phyloP scores from a whole-genome alignment of 2,113 vertebrate species.

The Gasterosteus aculeatus region DNA sequence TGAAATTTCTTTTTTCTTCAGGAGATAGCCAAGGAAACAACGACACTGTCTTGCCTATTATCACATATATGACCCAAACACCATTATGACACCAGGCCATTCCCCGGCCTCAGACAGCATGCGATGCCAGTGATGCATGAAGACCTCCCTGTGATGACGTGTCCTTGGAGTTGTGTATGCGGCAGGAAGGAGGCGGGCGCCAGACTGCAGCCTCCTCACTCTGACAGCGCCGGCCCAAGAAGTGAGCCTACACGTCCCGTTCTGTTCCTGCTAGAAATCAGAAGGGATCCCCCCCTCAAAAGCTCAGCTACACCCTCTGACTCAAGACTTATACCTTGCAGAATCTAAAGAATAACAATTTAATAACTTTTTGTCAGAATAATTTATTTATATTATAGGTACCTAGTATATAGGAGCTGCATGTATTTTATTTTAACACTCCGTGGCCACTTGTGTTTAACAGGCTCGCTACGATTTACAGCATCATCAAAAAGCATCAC shows the following conservation, averaged over 20 bases:
- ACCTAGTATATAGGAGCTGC: not conserved
- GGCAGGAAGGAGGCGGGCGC: constrained; percentile 51
- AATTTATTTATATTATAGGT: not conserved
- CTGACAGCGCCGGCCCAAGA: constrained; percentile 54
- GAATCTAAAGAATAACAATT: not conserved
- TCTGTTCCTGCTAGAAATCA: constrained; percentile 12
- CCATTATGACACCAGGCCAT: not conserved
- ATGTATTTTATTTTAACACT: constrained; percentile 18
- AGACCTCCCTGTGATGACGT: constrained; percentile 54
- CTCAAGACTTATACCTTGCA: not conserved
- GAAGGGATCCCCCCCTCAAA: constrained; percentile 22
- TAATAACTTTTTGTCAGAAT: not conserved
- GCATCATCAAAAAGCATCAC: constrained; percentile 16
- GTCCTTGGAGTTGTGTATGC: constrained; percentile 63
- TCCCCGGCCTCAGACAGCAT: constrained; percentile 27
- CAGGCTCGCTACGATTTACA: not conserved
- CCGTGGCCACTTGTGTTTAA: not conserved
- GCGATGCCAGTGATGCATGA: constrained; percentile 53
- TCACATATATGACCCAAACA: constrained; percentile 9
- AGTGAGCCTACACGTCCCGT: not conserved
- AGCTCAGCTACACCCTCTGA: not conserved
- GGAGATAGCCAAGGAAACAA: not conserved
- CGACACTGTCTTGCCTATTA: not conserved
- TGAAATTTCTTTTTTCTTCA: not conserved
- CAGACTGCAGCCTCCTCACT: constrained; percentile 66